Evolutionary conservation across 2,888 invertebrate genomes (phyloP).

Genomic region (Coelopa pilipes): DNA sequence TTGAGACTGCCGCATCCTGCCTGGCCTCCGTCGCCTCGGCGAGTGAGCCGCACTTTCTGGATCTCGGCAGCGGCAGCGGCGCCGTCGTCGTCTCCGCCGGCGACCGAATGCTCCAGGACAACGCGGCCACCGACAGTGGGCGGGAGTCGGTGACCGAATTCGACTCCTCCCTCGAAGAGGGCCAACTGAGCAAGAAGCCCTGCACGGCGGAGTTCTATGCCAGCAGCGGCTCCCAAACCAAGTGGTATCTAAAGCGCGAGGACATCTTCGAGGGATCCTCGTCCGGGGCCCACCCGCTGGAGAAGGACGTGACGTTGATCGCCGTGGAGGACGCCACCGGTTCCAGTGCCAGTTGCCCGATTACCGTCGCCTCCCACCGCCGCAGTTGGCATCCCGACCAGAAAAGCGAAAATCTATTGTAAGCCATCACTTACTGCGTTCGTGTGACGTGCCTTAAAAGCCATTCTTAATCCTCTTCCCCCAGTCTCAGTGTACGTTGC

Average conservation of each 20-base stretch:
- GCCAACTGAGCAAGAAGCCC: constrained; percentile 45
- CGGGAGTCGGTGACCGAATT: constrained; percentile 59
- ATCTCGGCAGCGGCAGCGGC: constrained; percentile 3
- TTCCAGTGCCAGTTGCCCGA: neutral
- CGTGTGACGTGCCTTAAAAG: neutral
- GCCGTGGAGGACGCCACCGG: neutral
- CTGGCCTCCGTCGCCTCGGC: neutral
- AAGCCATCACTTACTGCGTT: constrained; percentile 28
- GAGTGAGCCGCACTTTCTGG: neutral
- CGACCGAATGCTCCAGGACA: constrained; percentile 31
- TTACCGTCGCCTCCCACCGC: constrained; percentile 33
- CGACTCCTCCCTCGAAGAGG: constrained; percentile 47
- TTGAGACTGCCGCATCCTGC: neutral
- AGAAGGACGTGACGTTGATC: constrained; percentile 7
- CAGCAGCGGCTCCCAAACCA: constrained; percentile 53
- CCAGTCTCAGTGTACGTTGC: neutral
- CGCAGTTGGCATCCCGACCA: constrained; percentile 47
- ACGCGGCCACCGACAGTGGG: constrained; percentile 55
- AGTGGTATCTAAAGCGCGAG: constrained; percentile 56
- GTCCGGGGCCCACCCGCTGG: neutral
- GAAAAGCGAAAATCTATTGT: constrained; percentile 44
- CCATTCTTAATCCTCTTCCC: neutral
- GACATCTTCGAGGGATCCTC: constrained; percentile 33
- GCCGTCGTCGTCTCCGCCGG: neutral
- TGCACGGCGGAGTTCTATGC: constrained; percentile 49